Evolutionary conservation across 2,888 invertebrate species (phyloP), one percentile per base, ranked within the genome.

Genomic region (Andrena marginata): DNA sequence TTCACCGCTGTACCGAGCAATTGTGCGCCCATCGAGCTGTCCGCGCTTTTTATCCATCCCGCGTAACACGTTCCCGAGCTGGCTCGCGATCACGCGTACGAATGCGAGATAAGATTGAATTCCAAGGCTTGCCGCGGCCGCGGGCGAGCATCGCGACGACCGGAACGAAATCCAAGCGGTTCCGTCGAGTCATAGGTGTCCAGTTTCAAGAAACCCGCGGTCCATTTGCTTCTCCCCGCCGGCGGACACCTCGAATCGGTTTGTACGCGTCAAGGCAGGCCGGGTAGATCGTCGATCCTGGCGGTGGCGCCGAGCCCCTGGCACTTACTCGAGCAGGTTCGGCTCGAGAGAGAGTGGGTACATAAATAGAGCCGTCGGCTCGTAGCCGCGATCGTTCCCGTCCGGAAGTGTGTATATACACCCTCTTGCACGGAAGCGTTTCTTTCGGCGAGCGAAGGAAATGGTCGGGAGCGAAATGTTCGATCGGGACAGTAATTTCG

Each of bases 321-420:
- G 42, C 64, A 16, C 63, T 64, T 51, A 13, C 20, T 10, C 56
- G 54, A 4, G n/a, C 29, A 73, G 54, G 69, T 8, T 42, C 7
- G n/a, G 8, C 29, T 54, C 70, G 42, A 1, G 64, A 1, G 64
- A 56, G 42, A 31, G 49, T 42, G 31, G 13, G 42, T 42, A 42
- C 76, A 71, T 71, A 76, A 76, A 76, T 71, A 76, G 71, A 71
- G 71, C 42, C 71, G 51, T 70, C 62, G 20, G 20, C 7, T 51
- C 29, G 20, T 54, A 54, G 31, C 33, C 63, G 23, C 26, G 70
- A 62, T 49, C 77, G 64, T 72, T 70, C 29, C 4, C 63, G 42
- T 31, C 56, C n/a, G 20, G 20, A 35, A 60, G 59, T 42, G 42
- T 42, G 4, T 42, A 42, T 42, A 42, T 7, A 33, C 13, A 13